A percentile compares a stretch with the other conserved stretches of the same genome.
Evolutionary conservation across 2,888 invertebrate species (phyloP).

Genomic region (Drosophila glabriapex): DNA sequence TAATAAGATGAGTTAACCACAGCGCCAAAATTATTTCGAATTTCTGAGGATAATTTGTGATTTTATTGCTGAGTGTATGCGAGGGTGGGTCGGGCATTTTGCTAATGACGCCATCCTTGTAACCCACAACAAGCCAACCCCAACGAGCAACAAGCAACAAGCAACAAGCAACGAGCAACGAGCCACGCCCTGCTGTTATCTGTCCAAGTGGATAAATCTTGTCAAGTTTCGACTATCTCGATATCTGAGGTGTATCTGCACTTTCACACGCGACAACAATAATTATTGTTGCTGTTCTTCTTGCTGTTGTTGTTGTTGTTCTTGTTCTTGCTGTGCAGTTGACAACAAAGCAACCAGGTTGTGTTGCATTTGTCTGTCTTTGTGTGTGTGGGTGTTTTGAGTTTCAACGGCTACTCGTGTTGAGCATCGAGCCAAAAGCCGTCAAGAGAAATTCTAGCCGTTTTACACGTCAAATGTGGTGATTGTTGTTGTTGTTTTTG

Average conservation of each 20-base stretch:
- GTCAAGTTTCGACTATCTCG: slow-evolving; percentile 2
- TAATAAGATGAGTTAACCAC: background rate
- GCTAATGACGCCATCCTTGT: slow-evolving; percentile 46
- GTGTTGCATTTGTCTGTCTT: slow-evolving; percentile 29
- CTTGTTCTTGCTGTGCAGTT: slow-evolving; percentile 29
- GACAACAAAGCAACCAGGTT: slow-evolving; percentile 13
- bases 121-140: background rate
- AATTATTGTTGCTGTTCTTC: slow-evolving; percentile 10
- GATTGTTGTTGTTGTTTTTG: slow-evolving; percentile 28
- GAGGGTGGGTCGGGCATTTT: slow-evolving; percentile 36
- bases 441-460: slow-evolving; percentile 79
- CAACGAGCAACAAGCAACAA: background rate
- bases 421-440: slow-evolving; percentile 66
- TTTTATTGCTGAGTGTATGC: background rate
- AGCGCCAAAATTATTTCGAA: background rate
- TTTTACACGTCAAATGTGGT: slow-evolving; percentile 73
- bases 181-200: slow-evolving; percentile 11
- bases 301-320: background rate
- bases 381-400: slow-evolving; percentile 66
- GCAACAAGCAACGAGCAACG: no score
- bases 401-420: slow-evolving; percentile 77
- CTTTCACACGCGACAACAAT: slow-evolving; percentile 66
- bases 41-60: background rate
- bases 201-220: slow-evolving; percentile 34
- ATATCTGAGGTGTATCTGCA: slow-evolving; percentile 36